Evolutionary conservation across 2,113 vertebrate genomes (phyloP), one percentile per base, ranked within the genome.

Genomic region (Myotis lucifugus): DNA sequence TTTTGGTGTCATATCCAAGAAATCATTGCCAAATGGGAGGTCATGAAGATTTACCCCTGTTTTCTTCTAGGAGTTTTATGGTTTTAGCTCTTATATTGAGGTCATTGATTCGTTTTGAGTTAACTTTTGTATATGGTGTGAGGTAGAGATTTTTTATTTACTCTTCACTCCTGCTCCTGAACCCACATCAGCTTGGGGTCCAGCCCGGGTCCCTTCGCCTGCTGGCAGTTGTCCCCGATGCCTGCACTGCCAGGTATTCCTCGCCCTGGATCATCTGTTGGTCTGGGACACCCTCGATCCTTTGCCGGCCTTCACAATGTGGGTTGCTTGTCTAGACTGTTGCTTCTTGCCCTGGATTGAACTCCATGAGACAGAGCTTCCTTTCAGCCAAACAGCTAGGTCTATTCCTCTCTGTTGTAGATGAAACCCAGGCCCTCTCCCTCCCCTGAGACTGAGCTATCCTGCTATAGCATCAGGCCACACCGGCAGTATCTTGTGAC

Each of bases 31-130:
- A 91, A 88, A 76, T 76, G 1, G 54, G 6, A 76, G 59, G 8
- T 77, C 21, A 56, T 69, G 19, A 79, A 93, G 17, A 32, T 48
- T 88, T 40, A 88, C 7, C 40, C 42, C 27, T 77, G 13, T 76
- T 85, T 93, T 66, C 61, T 93, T 88, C 54, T 56, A 85, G 81
- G 46, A 73, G 14, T n/a, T 76, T 67, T 87, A 50, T 59, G 12
- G 12, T n/a, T 88, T 88, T 8, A 78, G 34, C 14, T 54, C 66
- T 86, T 67, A 25, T 64, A 61, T 61, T 59, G 76, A 85, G 37
- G 5, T 23, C 66, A 25, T 6, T 48, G 34, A 64, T 84, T 37
- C 32, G 19, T 81, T 46, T 72, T 66, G 61, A 89, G 46, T 25
- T 93, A 73, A 69, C 69, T 88, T 81, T 72, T 72, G 19, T 67